phyloP scores from a whole-genome alignment of 1,140 invertebrate genomes.

The Cardiocondyla obscurior region DNA sequence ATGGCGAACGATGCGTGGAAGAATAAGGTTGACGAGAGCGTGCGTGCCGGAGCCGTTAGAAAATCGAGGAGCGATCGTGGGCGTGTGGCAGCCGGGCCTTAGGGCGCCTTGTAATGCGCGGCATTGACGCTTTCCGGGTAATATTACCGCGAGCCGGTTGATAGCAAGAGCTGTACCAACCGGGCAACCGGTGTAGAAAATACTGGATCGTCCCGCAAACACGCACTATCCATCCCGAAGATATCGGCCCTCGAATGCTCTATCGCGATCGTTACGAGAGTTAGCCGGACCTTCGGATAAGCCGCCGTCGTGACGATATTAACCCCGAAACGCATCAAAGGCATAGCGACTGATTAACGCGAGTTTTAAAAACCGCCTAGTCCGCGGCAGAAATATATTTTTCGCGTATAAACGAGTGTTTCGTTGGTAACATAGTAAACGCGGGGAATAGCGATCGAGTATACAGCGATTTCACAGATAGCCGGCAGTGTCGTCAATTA shows the following conservation, averaged over 20 bases:
- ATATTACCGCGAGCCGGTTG: slow-evolving; percentile 72
- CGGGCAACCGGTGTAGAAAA: slow-evolving; percentile 64
- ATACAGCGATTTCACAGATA: slow-evolving; percentile 66
- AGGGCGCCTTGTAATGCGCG: slow-evolving; percentile 63
- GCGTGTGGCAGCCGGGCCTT: slow-evolving; percentile 66
- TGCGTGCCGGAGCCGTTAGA: slow-evolving; percentile 46
- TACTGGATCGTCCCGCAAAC: slow-evolving; percentile 68
- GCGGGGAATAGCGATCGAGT: not conserved
- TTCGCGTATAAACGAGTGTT: not conserved
- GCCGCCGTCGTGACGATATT: slow-evolving; percentile 26
- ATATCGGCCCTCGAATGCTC: slow-evolving; percentile 62
- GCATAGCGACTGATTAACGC: too few relatives aligned
- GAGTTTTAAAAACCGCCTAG: not conserved
- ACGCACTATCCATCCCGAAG: slow-evolving; percentile 70
- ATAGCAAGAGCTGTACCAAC: slow-evolving; percentile 67
- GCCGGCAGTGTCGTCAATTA: slow-evolving; percentile 61
- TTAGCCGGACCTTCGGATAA: slow-evolving; percentile 25
- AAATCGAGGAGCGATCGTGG: slow-evolving; percentile 70
- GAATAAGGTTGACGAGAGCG: slow-evolving; percentile 72
- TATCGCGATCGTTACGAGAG: slow-evolving; percentile 42
- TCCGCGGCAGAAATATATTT: not conserved
- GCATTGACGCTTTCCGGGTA: slow-evolving; percentile 76
- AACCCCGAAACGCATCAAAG: slow-evolving; percentile 34
- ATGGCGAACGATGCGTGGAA: slow-evolving; percentile 54
- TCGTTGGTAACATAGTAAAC: not conserved